Evolutionary conservation across 1,140 invertebrate species (phyloP).

Genomic region (Gyrodactylus salaris): DNA sequence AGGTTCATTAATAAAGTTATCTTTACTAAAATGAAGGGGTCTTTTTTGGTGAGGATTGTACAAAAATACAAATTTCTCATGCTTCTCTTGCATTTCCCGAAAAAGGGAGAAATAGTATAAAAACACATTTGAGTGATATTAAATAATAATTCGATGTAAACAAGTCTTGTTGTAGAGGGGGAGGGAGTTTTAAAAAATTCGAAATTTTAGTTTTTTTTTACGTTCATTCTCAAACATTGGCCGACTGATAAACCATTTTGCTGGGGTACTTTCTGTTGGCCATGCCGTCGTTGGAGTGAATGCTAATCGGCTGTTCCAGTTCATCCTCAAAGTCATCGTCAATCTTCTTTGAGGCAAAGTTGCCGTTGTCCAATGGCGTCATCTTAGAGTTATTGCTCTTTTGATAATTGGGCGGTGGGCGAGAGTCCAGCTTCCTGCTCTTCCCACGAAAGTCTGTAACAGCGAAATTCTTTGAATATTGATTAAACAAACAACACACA

Average conservation of each 20-base stretch:
- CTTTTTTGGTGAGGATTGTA: no score
- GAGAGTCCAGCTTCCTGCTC: neutral
- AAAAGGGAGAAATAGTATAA: no score
- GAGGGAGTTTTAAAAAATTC: no score
- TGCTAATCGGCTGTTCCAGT: neutral
- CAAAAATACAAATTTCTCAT: no score
- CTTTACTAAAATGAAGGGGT: no score
- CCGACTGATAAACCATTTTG: neutral
- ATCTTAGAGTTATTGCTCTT: neutral
- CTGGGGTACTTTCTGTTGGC: neutral
- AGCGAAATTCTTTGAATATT: conserved; percentile 1
- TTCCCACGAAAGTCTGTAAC: neutral
- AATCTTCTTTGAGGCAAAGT: neutral
- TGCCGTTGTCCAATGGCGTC: neutral
- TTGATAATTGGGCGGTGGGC: neutral
- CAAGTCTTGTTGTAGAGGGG: no score
- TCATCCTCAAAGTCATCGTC: neutral
- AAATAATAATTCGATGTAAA: no score
- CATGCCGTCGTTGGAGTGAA: neutral
- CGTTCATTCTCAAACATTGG: neutral
- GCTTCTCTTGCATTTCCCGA: no score
- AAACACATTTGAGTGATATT: no score
- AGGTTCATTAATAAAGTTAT: no score
- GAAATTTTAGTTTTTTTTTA: no score
- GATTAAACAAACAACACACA: conserved; percentile 2